These are phyloP conservation scores for Antennarius striatus DNA, from an alignment of 2,113 vertebrate genomes.

Conservation along the genomic window DNA sequence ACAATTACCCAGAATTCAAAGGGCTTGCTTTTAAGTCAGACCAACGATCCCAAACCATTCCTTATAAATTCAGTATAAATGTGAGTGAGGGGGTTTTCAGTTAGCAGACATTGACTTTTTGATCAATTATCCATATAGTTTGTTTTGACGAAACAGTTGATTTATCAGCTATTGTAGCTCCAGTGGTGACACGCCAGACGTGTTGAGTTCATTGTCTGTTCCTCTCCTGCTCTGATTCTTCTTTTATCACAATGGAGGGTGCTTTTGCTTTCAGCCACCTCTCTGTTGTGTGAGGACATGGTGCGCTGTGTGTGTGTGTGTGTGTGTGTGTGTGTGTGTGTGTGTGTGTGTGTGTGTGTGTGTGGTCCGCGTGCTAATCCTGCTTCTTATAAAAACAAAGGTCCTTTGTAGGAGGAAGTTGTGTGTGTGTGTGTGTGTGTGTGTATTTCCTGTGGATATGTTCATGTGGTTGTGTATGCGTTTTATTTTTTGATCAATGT, in stretches of 20 bases:
- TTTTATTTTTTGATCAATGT: constrained; percentile 12
- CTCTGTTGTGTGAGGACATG: not conserved
- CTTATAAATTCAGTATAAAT: too few species aligned
- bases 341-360: constrained; percentile 9
- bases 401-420: constrained; percentile 45
- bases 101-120: too few species aligned
- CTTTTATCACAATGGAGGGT: not conserved
- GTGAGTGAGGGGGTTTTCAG: too few species aligned
- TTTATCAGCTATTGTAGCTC: too few species aligned
- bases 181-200: too few species aligned
- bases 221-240: not conserved
- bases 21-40: too few species aligned
- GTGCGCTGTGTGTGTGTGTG: constrained; percentile 26
- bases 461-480: constrained; percentile 18
- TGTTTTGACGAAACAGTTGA: too few species aligned
- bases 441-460: not conserved
- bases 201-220: too few species aligned
- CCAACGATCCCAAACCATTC: too few species aligned
- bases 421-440: constrained; percentile 32
- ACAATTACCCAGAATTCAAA: too few species aligned
- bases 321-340: too few species aligned
- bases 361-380: constrained; percentile 51
- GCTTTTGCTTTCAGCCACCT: constrained; percentile 5
- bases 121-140: too few species aligned
- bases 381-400: constrained; percentile 60